phyloP scores from a whole-genome alignment of 2,797 vertebrate genomes.

The Cyprinella venusta region DNA sequence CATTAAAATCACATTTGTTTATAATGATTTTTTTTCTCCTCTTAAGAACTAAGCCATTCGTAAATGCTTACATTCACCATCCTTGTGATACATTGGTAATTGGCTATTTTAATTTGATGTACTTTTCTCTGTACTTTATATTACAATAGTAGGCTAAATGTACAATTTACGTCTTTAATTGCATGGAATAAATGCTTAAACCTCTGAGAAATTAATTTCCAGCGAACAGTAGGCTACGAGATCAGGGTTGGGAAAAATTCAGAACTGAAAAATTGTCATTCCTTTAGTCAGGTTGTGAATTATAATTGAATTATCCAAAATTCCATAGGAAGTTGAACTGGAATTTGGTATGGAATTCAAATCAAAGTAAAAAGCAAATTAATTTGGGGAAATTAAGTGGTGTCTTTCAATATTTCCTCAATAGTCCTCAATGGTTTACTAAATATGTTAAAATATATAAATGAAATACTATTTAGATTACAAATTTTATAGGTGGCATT shows the following conservation, averaged over 20 bases:
- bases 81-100: slow-evolving; percentile 11
- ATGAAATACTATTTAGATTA: neutral
- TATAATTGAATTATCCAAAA: neutral
- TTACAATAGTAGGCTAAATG: neutral
- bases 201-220: neutral
- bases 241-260: neutral
- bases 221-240: too few species aligned
- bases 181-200: neutral
- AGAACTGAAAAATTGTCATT: neutral
- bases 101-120: slow-evolving; percentile 11
- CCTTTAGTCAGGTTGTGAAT: neutral
- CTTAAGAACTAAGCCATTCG: slow-evolving; percentile 25
- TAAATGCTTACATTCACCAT: slow-evolving; percentile 7
- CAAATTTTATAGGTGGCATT: neutral
- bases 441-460: neutral
- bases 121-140: slow-evolving; percentile 1
- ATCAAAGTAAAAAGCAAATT: neutral
- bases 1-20: slow-evolving; percentile 47
- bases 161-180: neutral
- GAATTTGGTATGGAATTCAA: neutral
- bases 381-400: neutral
- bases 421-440: neutral
- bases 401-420: neutral
- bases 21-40: slow-evolving; percentile 36
- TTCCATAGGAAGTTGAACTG: neutral